These are phyloP conservation scores for Mimas tiliae DNA, from an alignment of 2,888 invertebrate genomes.

Conservation along the genomic window DNA sequence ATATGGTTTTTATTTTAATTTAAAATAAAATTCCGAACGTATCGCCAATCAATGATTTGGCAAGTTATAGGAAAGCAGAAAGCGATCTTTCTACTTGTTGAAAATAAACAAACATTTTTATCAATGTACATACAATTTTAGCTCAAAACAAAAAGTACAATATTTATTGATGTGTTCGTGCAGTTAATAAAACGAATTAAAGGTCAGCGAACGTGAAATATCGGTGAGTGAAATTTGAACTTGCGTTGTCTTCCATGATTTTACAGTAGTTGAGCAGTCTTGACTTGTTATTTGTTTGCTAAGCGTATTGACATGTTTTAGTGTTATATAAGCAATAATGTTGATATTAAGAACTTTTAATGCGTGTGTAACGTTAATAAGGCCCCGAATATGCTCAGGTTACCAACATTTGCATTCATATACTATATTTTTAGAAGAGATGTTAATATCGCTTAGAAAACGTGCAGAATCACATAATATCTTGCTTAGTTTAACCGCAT, in stretches of 20 bases:
- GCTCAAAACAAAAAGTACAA: conserved; percentile 12
- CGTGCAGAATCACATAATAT: too few relatives aligned
- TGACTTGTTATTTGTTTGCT: conserved; percentile 56
- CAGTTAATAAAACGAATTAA: conserved; percentile 24
- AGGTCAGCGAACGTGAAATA: conserved; percentile 33
- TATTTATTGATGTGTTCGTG: conserved; percentile 31
- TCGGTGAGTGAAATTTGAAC: conserved; percentile 51
- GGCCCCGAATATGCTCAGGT: conserved; percentile 60
- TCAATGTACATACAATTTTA: conserved; percentile 5
- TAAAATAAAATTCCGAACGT: conserved; percentile 38
- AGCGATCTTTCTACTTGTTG: conserved; percentile 38
- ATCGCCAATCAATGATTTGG: conserved; percentile 60
- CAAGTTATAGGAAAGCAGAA: conserved; percentile 50
- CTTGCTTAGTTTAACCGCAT: neutral
- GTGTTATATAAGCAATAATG: conserved; percentile 70
- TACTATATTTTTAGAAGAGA: conserved; percentile 32
- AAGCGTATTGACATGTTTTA: conserved; percentile 56
- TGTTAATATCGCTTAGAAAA: neutral
- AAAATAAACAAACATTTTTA: conserved; percentile 39
- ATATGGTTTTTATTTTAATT: too few relatives aligned
- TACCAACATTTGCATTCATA: conserved; percentile 47
- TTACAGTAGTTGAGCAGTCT: neutral
- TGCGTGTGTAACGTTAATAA: conserved; percentile 51
- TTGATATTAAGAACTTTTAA: conserved; percentile 57
- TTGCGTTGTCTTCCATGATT: conserved; percentile 43